A percentile compares a stretch with the other conserved stretches of the same genome.
Evolutionary conservation across 2,797 vertebrate species (phyloP).

Genomic region (Spondyliosoma cantharus): DNA sequence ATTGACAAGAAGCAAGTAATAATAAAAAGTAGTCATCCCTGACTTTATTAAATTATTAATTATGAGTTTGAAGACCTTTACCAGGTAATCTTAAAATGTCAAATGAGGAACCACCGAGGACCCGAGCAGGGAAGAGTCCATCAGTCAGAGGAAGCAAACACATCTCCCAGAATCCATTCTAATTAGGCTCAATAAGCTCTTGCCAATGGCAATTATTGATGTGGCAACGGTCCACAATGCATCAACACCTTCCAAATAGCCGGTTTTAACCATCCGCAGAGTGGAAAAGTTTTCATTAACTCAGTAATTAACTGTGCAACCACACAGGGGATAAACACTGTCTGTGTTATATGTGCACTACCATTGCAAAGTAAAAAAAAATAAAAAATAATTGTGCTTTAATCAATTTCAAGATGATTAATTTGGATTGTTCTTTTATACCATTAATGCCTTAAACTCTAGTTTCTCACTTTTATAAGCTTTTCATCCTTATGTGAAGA

Average conservation of each 20-base stretch:
- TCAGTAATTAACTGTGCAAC: background rate
- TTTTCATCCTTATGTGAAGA: too few relatives aligned
- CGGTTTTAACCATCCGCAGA: background rate
- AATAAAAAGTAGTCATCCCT: background rate
- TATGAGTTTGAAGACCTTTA: background rate
- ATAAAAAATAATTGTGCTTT: too few relatives aligned
- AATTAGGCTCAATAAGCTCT: slow-evolving; percentile 29
- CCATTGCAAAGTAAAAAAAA: too few relatives aligned
- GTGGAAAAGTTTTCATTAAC: slow-evolving; percentile 13
- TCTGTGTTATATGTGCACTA: too few relatives aligned
- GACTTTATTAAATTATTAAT: background rate
- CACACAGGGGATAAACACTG: too few relatives aligned
- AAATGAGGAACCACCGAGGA: slow-evolving; percentile 8
- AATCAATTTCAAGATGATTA: too few relatives aligned
- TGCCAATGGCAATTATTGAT: slow-evolving; percentile 36
- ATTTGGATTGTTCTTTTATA: too few relatives aligned
- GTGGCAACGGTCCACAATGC: slow-evolving; percentile 14
- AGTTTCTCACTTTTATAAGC: too few relatives aligned
- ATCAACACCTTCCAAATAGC: slow-evolving; percentile 22
- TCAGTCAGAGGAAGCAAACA: slow-evolving; percentile 37
- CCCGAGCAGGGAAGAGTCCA: slow-evolving; percentile 3
- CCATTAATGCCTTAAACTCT: too few relatives aligned
- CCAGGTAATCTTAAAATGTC: slow-evolving; percentile 16
- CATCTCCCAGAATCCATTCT: slow-evolving; percentile 18
- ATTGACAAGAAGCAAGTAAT: slow-evolving; percentile 15